Conservation (phyloP, 2,113 vertebrate genomes). For the Dasypus novemcinctus region DNA sequence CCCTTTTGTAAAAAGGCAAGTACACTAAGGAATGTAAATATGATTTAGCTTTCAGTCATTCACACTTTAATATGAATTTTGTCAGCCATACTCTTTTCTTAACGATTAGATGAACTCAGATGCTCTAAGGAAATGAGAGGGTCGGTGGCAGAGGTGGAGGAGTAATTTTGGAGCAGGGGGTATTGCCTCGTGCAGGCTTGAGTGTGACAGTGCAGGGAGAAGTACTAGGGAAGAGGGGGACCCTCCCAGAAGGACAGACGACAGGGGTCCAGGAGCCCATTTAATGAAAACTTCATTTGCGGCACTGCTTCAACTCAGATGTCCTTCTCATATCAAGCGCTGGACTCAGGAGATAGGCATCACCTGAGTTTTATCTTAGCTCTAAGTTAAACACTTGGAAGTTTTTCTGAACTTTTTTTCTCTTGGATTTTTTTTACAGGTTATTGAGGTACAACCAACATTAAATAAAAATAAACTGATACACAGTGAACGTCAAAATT, state of each 20-base stretch:
- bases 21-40: neutral
- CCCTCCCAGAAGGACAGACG: neutral
- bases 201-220: neutral
- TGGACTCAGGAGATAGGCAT: too few species aligned
- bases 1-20: neutral
- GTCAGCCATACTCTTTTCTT: neutral
- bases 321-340: too few species aligned
- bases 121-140: neutral
- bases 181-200: neutral
- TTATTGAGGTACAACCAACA: too few species aligned
- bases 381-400: too few species aligned
- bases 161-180: neutral
- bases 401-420: too few species aligned
- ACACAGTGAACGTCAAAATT: too few species aligned
- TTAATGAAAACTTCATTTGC: neutral
- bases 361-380: too few species aligned
- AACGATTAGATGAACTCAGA: neutral
- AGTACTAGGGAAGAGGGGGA: neutral
- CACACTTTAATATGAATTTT: neutral
- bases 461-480: too few species aligned
- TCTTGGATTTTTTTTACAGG: too few species aligned
- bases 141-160: rapidly evolving
- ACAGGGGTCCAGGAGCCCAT: neutral
- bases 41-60: neutral
- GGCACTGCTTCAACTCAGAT: neutral